These are phyloP conservation scores for Cromileptes altivelis DNA, from an alignment of 2,113 vertebrate species.

Conservation along the genomic window DNA sequence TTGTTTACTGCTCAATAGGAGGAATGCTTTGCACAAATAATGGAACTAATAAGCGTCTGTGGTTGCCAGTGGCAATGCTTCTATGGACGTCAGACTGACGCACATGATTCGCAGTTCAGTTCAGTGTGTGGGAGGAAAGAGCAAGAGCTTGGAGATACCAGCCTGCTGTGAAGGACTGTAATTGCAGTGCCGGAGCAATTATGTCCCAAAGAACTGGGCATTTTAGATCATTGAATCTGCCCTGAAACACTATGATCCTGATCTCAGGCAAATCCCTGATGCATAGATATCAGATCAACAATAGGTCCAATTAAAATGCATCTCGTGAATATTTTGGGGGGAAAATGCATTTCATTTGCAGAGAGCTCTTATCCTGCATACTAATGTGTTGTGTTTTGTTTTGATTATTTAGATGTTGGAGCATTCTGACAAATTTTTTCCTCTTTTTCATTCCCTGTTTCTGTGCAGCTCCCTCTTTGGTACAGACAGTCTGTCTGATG, in stretches of 20 bases:
- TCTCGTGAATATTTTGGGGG: constrained; percentile 31
- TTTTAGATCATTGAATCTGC: constrained; percentile 63
- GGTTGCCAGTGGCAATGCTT: constrained; percentile 73
- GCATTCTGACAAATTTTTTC: constrained; percentile 17
- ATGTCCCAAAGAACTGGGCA: constrained; percentile 60
- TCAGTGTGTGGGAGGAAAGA: constrained; percentile 81
- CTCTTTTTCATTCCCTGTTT: constrained; percentile 28
- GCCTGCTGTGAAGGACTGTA: constrained; percentile 79
- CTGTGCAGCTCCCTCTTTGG: constrained; percentile 60
- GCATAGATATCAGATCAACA: constrained; percentile 53
- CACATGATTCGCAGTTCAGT: constrained; percentile 66
- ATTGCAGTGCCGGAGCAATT: constrained; percentile 77
- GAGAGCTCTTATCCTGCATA: constrained; percentile 19
- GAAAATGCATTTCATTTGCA: constrained; percentile 26
- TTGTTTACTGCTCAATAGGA: constrained; percentile 57
- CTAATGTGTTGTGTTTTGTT: constrained; percentile 30
- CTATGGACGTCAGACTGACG: constrained; percentile 81
- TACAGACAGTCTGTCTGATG: constrained; percentile 58
- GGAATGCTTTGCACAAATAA: constrained; percentile 62
- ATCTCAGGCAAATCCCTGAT: constrained; percentile 53
- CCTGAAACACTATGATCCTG: constrained; percentile 46
- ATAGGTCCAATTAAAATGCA: constrained; percentile 55
- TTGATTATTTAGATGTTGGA: constrained; percentile 27
- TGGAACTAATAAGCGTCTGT: constrained; percentile 63
- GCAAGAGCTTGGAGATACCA: constrained; percentile 75